Conservation (phyloP, 2,113 vertebrate genomes). For the Vidua macroura region DNA sequence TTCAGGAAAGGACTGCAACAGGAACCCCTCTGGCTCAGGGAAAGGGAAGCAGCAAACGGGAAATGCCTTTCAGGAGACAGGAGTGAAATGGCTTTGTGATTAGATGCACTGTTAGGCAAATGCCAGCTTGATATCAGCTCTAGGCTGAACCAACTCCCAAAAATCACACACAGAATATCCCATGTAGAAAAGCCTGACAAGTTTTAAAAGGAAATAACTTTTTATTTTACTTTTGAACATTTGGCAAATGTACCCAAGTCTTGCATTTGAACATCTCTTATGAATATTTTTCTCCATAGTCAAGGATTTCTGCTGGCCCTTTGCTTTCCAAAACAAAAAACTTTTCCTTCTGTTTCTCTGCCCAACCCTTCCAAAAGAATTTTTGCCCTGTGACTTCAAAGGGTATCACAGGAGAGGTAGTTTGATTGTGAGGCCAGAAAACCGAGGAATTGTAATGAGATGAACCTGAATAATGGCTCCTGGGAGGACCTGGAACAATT, state of each 20-base stretch:
- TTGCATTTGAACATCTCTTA: background rate
- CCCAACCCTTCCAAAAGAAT: background rate
- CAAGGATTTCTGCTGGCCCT: background rate
- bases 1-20: background rate
- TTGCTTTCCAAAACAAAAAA: background rate
- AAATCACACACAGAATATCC: background rate
- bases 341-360: background rate
- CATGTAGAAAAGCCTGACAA: background rate
- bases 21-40: background rate
- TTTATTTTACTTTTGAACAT: background rate
- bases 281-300: background rate
- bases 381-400: background rate
- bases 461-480: background rate
- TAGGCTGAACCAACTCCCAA: background rate
- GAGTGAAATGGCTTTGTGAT: background rate
- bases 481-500: background rate
- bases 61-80: background rate
- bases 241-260: background rate
- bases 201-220: background rate
- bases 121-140: background rate
- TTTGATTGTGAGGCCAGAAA: background rate
- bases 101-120: background rate
- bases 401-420: background rate
- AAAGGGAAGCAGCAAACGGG: background rate
- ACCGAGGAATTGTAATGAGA: background rate